Base-by-base conservation (phyloP, 2,888 invertebrate species). In the Belgica antarctica region DNA sequence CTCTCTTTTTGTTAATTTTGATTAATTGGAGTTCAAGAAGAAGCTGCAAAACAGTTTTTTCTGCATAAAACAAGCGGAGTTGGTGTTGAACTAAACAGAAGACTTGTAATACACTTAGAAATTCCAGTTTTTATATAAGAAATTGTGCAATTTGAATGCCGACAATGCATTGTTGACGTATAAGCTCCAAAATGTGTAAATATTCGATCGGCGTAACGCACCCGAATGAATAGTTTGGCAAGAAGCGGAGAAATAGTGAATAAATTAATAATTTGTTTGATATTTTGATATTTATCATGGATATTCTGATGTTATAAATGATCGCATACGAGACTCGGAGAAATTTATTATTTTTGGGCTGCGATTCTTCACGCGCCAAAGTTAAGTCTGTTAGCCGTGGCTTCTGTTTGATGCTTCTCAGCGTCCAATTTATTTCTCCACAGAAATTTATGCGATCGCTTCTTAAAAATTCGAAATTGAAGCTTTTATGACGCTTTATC, bases 1-100 rank as follows among this genome's bases (percentile, higher is more conserved):
- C 46, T 68, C 24, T 27, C 24, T 36, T 46, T 17, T 65, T 65
- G 68, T 68, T 68, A 68, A 68, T 68, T 68, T 52, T 68, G 68
- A 68, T 68, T 68, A 68, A 68, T 68, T 68, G 68, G n/a, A 24
- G 24, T 24, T 24, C 12, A n/a, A n/a, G n/a, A n/a, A n/a, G n/a
- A n/a, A n/a, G n/a, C n/a, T n/a, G n/a, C n/a, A n/a, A n/a, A n/a
- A n/a, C n/a, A n/a, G n/a, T n/a, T n/a, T n/a, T n/a, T n/a, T n/a
- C n/a, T n/a, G n/a, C n/a, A n/a, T n/a, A n/a, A n/a, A n/a, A n/a
- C n/a, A n/a, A n/a, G n/a, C n/a, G n/a, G n/a, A n/a, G n/a, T n/a
- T n/a, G n/a, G n/a, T n/a, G n/a, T n/a, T n/a, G n/a, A n/a, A n/a
- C n/a, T n/a, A n/a, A n/a, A n/a, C n/a, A n/a, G n/a, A n/a, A n/a